Evolutionary conservation across 2,797 vertebrate genomes (phyloP).

Genomic region (Hypotaenidia philippensis): DNA sequence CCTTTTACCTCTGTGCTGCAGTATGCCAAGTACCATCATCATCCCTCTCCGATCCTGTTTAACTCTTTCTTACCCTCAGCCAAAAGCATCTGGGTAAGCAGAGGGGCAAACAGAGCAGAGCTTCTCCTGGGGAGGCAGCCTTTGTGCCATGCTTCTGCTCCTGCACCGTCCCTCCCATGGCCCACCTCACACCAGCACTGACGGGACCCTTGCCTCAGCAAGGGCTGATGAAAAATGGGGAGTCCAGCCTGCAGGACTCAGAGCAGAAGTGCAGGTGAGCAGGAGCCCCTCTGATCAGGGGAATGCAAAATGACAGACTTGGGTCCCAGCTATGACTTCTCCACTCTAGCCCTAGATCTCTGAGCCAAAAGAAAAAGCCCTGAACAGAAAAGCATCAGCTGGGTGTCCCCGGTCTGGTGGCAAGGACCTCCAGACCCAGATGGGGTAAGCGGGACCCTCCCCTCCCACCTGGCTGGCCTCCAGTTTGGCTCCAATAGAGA

Average conservation of each 20-base stretch:
- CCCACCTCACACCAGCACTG: fast-evolving
- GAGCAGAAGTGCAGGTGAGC: neutral
- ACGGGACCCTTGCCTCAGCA: neutral
- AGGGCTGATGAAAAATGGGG: neutral
- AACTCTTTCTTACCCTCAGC: slow-evolving; percentile 84
- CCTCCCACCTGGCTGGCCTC: neutral
- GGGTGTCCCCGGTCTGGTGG: neutral
- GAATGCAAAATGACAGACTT: neutral
- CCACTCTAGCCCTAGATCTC: neutral
- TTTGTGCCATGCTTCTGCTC: fast-evolving
- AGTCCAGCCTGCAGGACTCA: neutral
- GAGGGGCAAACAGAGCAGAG: neutral
- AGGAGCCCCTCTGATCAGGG: neutral
- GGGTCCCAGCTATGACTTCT: neutral
- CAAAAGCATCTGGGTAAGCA: slow-evolving; percentile 81
- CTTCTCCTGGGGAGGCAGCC: neutral
- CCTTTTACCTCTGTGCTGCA: slow-evolving; percentile 61
- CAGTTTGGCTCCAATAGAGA: neutral
- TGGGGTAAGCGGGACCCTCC: fast-evolving
- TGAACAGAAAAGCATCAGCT: neutral
- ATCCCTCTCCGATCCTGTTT: neutral
- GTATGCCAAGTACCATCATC: neutral
- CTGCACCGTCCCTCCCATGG: fast-evolving
- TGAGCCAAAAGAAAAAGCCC: neutral
- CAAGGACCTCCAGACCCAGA: fast-evolving